A percentile compares a stretch with the other conserved stretches of the same genome.
phyloP scores from a whole-genome alignment of 35 echinoderm and acorn worm species.

The Anneissia japonica region DNA sequence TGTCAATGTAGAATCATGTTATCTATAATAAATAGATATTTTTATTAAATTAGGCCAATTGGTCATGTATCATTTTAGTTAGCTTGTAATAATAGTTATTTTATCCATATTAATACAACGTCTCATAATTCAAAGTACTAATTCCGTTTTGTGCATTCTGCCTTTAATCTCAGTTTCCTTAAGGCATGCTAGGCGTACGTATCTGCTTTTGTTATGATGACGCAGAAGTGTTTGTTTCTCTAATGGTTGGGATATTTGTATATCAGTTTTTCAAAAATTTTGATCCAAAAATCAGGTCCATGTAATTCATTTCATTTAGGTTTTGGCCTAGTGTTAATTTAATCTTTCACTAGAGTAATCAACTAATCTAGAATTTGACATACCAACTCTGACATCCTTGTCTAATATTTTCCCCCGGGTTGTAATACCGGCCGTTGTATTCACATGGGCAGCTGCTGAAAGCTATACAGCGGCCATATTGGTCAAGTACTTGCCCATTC shows the following conservation, averaged over 20 bases:
- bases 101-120: too few relatives aligned
- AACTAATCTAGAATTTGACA: neutral
- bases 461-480: neutral
- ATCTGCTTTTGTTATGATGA: neutral
- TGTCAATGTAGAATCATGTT: too few relatives aligned
- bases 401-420: neutral
- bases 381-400: constrained; percentile 11
- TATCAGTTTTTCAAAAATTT: neutral
- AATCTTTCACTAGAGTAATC: neutral
- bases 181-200: too few relatives aligned
- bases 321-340: neutral
- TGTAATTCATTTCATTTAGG: neutral
- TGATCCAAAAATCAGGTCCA: neutral
- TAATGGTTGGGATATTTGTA: neutral
- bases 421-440: neutral
- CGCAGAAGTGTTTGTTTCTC: neutral
- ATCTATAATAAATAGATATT: too few relatives aligned
- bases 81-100: too few relatives aligned
- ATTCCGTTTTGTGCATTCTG: too few relatives aligned
- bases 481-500: neutral
- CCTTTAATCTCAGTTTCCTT: too few relatives aligned
- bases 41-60: too few relatives aligned
- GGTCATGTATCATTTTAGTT: too few relatives aligned
- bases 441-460: neutral
- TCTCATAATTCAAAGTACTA: too few relatives aligned